Evolutionary conservation across 2,888 invertebrate genomes (phyloP).

Genomic region (Leptopilina myrica): DNA sequence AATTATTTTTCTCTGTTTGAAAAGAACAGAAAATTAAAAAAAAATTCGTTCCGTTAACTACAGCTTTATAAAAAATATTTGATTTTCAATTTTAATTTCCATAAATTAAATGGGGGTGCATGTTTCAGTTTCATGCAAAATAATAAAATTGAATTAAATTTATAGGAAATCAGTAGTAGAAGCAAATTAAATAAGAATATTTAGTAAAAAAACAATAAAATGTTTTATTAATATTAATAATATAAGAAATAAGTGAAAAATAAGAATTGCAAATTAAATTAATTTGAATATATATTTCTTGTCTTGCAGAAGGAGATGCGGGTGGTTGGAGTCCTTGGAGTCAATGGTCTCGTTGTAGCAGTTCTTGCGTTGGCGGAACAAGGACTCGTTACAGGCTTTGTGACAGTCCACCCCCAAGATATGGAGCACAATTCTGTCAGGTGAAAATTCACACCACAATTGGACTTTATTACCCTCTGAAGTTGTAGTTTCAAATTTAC

Average conservation of each 20-base stretch:
- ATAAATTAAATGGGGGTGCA: too few species aligned
- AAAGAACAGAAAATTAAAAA: too few species aligned
- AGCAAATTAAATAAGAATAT: not conserved
- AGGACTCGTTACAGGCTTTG: conserved; percentile 91
- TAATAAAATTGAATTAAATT: too few species aligned
- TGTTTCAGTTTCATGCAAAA: too few species aligned
- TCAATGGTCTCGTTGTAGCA: conserved; percentile 90
- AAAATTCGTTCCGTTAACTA: too few species aligned
- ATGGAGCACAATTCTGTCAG: conserved; percentile 93
- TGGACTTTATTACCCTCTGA: not conserved
- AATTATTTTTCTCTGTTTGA: too few species aligned
- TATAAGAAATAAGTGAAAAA: not conserved
- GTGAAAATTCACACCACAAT: conserved; percentile 76
- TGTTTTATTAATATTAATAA: not conserved
- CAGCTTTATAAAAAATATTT: too few species aligned
- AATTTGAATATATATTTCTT: not conserved
- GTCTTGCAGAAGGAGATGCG: conserved; percentile 71
- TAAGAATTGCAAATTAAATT: not conserved
- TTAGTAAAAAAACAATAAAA: not conserved
- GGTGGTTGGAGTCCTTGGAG: conserved; percentile 90
- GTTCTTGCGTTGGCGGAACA: conserved; percentile 86
- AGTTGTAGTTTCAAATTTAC: not conserved
- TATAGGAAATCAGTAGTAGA: too few species aligned
- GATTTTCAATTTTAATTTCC: too few species aligned
- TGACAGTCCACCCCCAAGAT: conserved; percentile 91